Conservation (phyloP, 2,797 vertebrate species). For the Typhlichthys eigenmanni region DNA sequence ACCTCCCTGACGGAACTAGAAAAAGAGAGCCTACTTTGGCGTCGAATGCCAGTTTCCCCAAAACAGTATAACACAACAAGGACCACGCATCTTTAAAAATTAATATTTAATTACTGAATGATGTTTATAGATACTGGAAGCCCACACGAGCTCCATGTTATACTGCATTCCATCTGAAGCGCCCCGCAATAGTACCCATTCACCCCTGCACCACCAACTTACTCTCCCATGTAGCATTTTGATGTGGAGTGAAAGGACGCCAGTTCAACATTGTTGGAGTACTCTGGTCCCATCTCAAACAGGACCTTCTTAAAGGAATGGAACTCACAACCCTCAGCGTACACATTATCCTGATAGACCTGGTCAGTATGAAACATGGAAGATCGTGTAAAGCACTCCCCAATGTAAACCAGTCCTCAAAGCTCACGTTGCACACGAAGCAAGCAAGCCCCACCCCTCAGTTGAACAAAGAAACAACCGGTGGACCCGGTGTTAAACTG, state of each 20-base stretch:
- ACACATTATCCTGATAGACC: slow-evolving; percentile 94
- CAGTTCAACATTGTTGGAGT: slow-evolving; percentile 80
- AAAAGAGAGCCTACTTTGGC: neutral
- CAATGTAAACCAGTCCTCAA: neutral
- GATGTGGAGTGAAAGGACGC: slow-evolving; percentile 92
- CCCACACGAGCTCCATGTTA: no score
- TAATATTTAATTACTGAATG: no score
- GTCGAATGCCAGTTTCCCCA: no score
- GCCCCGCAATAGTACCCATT: no score
- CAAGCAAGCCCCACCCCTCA: neutral
- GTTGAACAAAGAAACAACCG: neutral
- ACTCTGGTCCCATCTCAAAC: slow-evolving; percentile 88
- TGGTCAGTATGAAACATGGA: slow-evolving; percentile 36
- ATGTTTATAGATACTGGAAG: no score
- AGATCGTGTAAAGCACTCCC: no score
- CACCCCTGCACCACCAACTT: slow-evolving; percentile 54
- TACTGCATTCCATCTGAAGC: no score
- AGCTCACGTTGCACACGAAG: neutral
- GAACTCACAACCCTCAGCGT: slow-evolving; percentile 85
- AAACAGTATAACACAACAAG: no score
- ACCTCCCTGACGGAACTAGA: neutral
- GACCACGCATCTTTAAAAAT: no score
- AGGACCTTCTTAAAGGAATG: slow-evolving; percentile 96
- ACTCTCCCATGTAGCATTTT: slow-evolving; percentile 97
- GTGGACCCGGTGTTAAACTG: neutral